A percentile compares a stretch with the other conserved stretches of the same genome.
Conservation (phyloP, 2,797 vertebrate species). For the Falco rusticolus region DNA sequence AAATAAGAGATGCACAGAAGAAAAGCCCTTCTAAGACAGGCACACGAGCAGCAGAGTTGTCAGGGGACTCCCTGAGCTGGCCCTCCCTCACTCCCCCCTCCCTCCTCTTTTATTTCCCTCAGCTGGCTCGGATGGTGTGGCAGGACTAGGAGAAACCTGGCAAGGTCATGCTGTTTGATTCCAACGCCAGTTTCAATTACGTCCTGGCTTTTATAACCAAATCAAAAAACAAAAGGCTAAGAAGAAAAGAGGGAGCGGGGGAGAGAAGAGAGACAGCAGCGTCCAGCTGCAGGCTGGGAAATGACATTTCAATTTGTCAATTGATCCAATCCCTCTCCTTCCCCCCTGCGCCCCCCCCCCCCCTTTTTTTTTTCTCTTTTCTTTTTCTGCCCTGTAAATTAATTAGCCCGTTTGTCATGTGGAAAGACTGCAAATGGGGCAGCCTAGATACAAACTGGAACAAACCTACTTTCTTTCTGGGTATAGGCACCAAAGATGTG, state of each 20-base stretch:
- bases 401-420: conserved; percentile 71
- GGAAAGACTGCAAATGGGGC: conserved; percentile 23
- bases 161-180: conserved; percentile 81
- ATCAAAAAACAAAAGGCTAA: conserved; percentile 75
- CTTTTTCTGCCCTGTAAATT: conserved; percentile 60
- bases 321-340: conserved; percentile 58
- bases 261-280: conserved; percentile 19
- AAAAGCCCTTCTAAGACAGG: conserved; percentile 27
- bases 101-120: conserved; percentile 3
- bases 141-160: conserved; percentile 69
- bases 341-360: accelerated
- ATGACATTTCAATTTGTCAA: conserved; percentile 79
- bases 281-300: conserved; percentile 66
- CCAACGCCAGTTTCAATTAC: conserved; percentile 81
- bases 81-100: not conserved
- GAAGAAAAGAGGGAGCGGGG: not conserved
- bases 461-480: not conserved
- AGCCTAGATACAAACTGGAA: not conserved
- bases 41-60: not conserved
- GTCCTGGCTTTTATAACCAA: conserved; percentile 78
- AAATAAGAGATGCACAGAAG: not conserved
- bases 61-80: conserved; percentile 9
- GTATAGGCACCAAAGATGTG: not conserved
- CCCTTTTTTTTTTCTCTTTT: not conserved
- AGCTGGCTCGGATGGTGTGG: not conserved